Percentiles rank a stretch among this genome's conserved stretches.
Conservation (phyloP, 2,113 vertebrate genomes). For the Micronycteris hirsuta region DNA sequence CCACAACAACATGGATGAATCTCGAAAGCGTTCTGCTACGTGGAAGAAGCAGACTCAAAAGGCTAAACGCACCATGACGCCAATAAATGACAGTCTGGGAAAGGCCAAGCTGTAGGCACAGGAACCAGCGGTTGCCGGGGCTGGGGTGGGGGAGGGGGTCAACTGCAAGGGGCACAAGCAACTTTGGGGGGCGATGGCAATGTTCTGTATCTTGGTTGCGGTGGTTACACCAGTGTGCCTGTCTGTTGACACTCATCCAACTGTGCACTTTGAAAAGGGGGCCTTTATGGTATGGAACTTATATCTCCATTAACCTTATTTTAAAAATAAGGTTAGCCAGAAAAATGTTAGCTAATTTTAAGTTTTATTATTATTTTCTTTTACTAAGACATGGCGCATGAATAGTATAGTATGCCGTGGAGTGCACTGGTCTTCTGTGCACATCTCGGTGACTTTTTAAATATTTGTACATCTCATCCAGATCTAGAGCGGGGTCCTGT, state of each 20-base stretch:
- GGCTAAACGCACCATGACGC: not conserved
- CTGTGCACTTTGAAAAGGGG: not conserved
- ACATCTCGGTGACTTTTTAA: not conserved
- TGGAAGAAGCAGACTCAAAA: not conserved
- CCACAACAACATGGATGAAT: not conserved
- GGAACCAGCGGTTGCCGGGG: not conserved
- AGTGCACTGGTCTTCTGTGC: not conserved
- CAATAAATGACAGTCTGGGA: not conserved
- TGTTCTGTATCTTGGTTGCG: not conserved
- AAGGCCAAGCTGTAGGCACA: not conserved
- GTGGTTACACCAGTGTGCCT: fast-evolving
- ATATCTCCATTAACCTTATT: not conserved
- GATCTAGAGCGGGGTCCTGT: not conserved
- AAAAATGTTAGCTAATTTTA: not conserved
- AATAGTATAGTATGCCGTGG: fast-evolving
- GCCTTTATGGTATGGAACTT: not conserved
- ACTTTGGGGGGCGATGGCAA: not conserved
- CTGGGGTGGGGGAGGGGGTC: not conserved
- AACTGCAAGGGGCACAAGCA: not conserved
- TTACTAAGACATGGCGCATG: not conserved
- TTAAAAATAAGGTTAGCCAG: not conserved
- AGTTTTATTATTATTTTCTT: not conserved
- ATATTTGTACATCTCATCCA: not conserved
- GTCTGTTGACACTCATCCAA: not conserved
- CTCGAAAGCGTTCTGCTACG: not conserved